phyloP scores from a whole-genome alignment of 2,888 invertebrate species.

The Fragum whitleyi region DNA sequence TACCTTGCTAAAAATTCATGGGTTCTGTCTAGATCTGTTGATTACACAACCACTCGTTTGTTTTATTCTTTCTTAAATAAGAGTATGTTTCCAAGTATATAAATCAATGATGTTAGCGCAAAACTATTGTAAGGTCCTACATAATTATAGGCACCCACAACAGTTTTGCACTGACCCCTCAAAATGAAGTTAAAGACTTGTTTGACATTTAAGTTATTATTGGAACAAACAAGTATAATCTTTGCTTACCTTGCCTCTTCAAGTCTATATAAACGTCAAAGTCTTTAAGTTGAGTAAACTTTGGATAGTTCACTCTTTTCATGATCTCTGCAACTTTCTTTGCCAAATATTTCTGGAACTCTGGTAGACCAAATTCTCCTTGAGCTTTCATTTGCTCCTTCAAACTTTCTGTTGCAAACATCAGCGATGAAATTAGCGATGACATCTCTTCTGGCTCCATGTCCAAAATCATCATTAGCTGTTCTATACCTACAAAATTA shows the following conservation, averaged over 20 bases:
- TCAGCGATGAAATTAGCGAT: not conserved
- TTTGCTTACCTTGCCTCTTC: slow-evolving; percentile 44
- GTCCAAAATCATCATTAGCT: not conserved
- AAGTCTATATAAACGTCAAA: slow-evolving; percentile 54
- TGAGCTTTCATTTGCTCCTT: not conserved
- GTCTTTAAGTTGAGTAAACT: slow-evolving; percentile 24
- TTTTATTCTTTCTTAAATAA: too few species aligned
- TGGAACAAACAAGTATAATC: too few species aligned
- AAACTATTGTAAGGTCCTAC: too few species aligned
- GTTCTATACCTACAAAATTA: slow-evolving; percentile 16
- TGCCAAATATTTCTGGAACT: slow-evolving; percentile 60
- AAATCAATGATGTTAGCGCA: too few species aligned
- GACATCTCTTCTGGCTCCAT: slow-evolving; percentile 11
- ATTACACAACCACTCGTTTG: too few species aligned
- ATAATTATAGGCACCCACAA: too few species aligned
- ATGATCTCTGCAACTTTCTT: slow-evolving; percentile 58
- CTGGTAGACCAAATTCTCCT: slow-evolving; percentile 36
- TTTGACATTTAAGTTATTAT: too few species aligned
- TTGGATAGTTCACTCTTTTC: slow-evolving; percentile 59
- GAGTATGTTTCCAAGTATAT: too few species aligned
- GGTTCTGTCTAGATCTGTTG: too few species aligned
- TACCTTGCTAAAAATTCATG: too few species aligned
- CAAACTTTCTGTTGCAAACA: not conserved
- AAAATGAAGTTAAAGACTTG: too few species aligned
- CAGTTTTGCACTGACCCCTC: too few species aligned